These are phyloP conservation scores for Melanaphis sacchari DNA, from an alignment of 1,140 invertebrate genomes.

Conservation along the genomic window DNA sequence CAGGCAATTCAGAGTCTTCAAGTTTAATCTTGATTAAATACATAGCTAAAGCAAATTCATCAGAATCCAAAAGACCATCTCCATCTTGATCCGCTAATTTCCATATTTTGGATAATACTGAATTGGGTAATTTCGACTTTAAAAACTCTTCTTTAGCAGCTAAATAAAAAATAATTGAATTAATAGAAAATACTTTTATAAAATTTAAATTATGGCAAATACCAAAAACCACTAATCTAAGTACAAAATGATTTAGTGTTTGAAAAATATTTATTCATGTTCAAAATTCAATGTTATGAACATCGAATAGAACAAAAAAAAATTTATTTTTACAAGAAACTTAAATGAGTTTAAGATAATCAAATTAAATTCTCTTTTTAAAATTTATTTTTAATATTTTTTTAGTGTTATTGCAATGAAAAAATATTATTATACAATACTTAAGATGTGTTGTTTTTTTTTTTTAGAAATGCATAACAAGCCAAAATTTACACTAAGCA, in stretches of 20 bases:
- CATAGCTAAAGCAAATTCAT: constrained; percentile 98
- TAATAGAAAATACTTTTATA: neutral
- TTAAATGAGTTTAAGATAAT: neutral
- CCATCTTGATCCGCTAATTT: constrained; percentile 96
- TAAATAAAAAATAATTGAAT: constrained; percentile 62
- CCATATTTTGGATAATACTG: constrained; percentile 97
- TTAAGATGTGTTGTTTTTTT: neutral
- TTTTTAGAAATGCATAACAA: no score
- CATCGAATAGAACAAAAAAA: neutral
- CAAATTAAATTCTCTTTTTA: neutral
- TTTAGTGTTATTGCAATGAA: neutral
- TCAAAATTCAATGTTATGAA: neutral
- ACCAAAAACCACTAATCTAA: neutral
- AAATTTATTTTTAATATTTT: neutral
- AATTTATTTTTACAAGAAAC: neutral
- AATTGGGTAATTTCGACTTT: constrained; percentile 98
- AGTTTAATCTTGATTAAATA: constrained; percentile 96
- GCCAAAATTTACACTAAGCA: no score
- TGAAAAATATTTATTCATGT: neutral
- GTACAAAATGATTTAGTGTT: neutral
- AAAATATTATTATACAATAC: neutral
- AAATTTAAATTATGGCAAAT: neutral
- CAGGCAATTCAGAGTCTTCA: constrained; percentile 92
- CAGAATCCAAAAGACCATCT: constrained; percentile 93
- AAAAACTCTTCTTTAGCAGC: constrained; percentile 96